Evolutionary conservation across 2,888 invertebrate species (phyloP).

Genomic region (Aromia moschata): DNA sequence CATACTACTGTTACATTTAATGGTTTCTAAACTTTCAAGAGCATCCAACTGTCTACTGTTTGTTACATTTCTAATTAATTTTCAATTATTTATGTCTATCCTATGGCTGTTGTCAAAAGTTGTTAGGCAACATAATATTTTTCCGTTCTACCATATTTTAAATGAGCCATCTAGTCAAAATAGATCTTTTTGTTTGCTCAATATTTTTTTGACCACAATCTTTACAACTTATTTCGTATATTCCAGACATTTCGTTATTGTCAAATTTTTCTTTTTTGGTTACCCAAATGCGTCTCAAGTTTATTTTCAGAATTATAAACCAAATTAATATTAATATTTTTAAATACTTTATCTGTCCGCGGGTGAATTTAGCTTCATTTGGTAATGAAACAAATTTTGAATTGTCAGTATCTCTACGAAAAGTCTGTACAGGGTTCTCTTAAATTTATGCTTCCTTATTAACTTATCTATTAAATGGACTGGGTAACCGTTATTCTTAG

Average conservation of each 20-base stretch:
- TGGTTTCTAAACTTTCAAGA: background rate
- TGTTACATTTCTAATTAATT: background rate
- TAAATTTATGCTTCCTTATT: no score
- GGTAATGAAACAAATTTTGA: no score
- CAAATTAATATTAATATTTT: no score
- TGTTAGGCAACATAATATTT: background rate
- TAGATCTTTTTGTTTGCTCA: background rate
- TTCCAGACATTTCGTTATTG: no score
- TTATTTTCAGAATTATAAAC: no score
- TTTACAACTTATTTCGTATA: background rate
- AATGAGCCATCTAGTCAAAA: background rate
- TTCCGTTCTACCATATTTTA: background rate
- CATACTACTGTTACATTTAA: background rate
- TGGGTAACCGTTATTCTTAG: no score
- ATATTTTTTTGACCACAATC: background rate
- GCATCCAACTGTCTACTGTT: background rate
- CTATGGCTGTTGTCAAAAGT: background rate
- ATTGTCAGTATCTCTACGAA: no score
- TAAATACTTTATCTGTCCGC: no score
- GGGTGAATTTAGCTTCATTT: no score
- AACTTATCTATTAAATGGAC: no score
- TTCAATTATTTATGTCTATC: background rate
- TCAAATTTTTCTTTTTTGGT: no score
- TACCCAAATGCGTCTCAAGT: background rate
- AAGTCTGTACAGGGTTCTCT: no score